Evolutionary conservation across 2,888 invertebrate genomes (phyloP).

Genomic region (Napeogenes inachia): DNA sequence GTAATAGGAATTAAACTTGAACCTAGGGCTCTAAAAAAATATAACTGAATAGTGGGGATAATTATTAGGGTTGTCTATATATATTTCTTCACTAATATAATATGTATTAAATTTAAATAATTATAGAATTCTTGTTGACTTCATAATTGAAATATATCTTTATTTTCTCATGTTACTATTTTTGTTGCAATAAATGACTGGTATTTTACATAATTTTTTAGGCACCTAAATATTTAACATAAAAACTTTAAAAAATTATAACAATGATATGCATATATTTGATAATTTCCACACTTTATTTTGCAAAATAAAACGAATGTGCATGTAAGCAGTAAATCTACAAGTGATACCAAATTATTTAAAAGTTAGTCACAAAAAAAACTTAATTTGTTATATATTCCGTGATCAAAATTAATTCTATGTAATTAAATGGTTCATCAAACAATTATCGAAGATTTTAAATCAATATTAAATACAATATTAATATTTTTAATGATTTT

Average conservation of each 20-base stretch:
- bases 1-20: too few relatives aligned
- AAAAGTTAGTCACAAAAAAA: slow-evolving; percentile 20
- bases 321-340: slow-evolving; percentile 17
- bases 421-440: background rate
- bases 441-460: background rate
- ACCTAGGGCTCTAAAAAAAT: too few relatives aligned
- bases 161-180: too few relatives aligned
- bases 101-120: too few relatives aligned
- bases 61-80: too few relatives aligned
- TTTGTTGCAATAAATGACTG: too few relatives aligned
- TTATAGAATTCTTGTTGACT: too few relatives aligned
- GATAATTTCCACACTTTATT: background rate
- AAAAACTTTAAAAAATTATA: background rate
- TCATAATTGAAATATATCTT: too few relatives aligned
- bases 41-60: too few relatives aligned
- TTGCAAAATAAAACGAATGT: slow-evolving; percentile 14
- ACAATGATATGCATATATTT: background rate
- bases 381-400: slow-evolving; percentile 9
- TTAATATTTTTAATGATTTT: background rate
- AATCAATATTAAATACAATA: background rate
- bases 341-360: slow-evolving; percentile 23
- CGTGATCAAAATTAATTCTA: background rate
- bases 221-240: too few relatives aligned
- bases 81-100: too few relatives aligned
- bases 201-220: too few relatives aligned